phyloP scores from a whole-genome alignment of 2,888 invertebrate genomes.

The Lacanobia wlatinum region DNA sequence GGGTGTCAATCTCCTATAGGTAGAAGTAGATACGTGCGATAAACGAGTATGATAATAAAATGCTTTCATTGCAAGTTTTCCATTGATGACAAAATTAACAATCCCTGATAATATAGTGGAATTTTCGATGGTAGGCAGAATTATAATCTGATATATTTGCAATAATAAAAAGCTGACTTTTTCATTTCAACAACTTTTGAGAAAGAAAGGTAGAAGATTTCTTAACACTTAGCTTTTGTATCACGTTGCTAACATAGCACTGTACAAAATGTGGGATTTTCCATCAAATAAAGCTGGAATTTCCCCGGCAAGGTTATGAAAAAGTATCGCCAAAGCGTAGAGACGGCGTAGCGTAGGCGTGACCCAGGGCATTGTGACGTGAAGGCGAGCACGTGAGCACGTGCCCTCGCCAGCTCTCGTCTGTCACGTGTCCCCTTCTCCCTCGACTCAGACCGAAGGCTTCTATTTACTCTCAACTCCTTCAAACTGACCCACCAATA shows the following conservation, averaged over 20 bases:
- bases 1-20: constrained; percentile 75
- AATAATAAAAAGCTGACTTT: neutral
- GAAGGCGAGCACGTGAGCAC: constrained; percentile 62
- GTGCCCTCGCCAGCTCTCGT: constrained; percentile 58
- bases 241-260: neutral
- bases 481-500: constrained; percentile 73
- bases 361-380: constrained; percentile 56
- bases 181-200: neutral
- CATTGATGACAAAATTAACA: constrained; percentile 54
- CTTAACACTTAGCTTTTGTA: neutral
- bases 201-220: neutral
- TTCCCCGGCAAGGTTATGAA: constrained; percentile 10
- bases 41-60: constrained; percentile 64
- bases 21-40: constrained; percentile 66
- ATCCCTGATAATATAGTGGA: constrained; percentile 13
- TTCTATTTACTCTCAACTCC: constrained; percentile 82
- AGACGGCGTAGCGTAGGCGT: constrained; percentile 22
- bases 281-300: constrained; percentile 24
- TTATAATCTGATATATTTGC: neutral
- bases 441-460: constrained; percentile 65
- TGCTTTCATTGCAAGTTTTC: constrained; percentile 60
- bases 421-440: constrained; percentile 68
- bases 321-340: constrained; percentile 7
- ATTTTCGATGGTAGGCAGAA: neutral
- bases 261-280: neutral